Conservation (phyloP, 2,888 invertebrate species). For the Sympetrum striolatum region DNA sequence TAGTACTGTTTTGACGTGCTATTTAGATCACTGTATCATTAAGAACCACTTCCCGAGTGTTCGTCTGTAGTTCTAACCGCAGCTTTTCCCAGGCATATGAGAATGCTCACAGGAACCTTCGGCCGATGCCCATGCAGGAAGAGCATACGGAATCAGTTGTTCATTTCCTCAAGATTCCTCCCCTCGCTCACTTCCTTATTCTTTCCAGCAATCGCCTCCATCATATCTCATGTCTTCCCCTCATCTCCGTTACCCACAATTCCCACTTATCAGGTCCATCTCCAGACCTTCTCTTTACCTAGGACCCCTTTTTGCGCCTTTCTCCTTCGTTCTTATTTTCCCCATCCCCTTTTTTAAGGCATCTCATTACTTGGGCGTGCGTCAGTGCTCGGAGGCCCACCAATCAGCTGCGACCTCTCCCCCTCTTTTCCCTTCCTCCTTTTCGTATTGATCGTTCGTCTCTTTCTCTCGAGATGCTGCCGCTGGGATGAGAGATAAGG, state of each 20-base stretch:
- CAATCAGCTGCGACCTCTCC: background rate
- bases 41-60: no score
- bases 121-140: no score
- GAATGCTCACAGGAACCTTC: no score
- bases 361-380: constrained; percentile 42
- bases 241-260: background rate
- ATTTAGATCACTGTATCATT: no score
- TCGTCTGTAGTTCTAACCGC: no score
- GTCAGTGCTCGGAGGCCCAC: background rate
- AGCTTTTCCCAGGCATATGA: no score
- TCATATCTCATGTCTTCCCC: background rate
- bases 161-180: background rate
- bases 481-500: background rate
- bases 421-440: background rate
- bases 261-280: background rate
- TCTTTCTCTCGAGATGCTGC: background rate
- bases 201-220: background rate
- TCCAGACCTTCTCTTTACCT: background rate
- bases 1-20: no score
- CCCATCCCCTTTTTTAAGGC: constrained; percentile 6
- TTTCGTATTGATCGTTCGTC: constrained; percentile 36
- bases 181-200: background rate
- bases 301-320: background rate
- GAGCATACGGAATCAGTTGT: no score
- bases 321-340: background rate